Percentiles rank a stretch among this genome's conserved stretches.
phyloP scores from a whole-genome alignment of 2,888 invertebrate species.

The Stenodema calcarata region DNA sequence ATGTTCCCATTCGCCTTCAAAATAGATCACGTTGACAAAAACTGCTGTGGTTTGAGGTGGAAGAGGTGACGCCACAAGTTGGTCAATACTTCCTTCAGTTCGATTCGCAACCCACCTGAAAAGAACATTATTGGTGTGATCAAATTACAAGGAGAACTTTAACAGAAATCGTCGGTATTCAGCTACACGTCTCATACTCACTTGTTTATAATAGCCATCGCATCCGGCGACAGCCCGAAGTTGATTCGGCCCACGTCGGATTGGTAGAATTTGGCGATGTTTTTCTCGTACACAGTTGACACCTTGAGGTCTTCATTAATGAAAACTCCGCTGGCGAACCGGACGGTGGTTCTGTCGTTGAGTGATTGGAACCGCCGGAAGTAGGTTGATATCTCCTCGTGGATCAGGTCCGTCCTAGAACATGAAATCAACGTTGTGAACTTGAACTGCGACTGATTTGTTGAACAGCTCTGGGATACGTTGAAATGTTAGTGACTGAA shows the following conservation, averaged over 20 bases:
- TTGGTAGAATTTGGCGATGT: conserved; percentile 53
- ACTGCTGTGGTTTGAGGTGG: conserved; percentile 67
- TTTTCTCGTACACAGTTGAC: conserved; percentile 46
- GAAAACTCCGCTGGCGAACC: conserved; percentile 56
- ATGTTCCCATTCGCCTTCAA: conserved; percentile 73
- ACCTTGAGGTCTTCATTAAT: conserved; percentile 53
- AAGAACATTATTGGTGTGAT: neutral
- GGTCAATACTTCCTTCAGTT: conserved; percentile 70
- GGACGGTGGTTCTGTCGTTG: neutral
- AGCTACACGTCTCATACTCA: too few species aligned
- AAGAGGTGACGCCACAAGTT: conserved; percentile 67
- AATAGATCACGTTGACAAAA: conserved; percentile 74
- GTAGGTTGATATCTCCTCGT: conserved; percentile 3
- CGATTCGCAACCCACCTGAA: conserved; percentile 68
- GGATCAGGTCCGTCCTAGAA: conserved; percentile 15
- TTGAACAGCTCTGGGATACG: too few species aligned
- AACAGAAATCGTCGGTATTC: too few species aligned
- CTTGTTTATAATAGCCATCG: conserved; percentile 55
- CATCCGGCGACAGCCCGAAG: conserved; percentile 46
- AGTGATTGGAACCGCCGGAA: neutral
- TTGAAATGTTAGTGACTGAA: too few species aligned
- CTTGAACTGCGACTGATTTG: too few species aligned
- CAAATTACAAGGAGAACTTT: too few species aligned
- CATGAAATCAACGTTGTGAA: neutral
- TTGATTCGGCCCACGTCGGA: conserved; percentile 54